A percentile compares a stretch with the other conserved stretches of the same genome.
These are phyloP conservation scores for Schizotus pectinicornis DNA, from an alignment of 2,888 invertebrate genomes.

Conservation along the genomic window DNA sequence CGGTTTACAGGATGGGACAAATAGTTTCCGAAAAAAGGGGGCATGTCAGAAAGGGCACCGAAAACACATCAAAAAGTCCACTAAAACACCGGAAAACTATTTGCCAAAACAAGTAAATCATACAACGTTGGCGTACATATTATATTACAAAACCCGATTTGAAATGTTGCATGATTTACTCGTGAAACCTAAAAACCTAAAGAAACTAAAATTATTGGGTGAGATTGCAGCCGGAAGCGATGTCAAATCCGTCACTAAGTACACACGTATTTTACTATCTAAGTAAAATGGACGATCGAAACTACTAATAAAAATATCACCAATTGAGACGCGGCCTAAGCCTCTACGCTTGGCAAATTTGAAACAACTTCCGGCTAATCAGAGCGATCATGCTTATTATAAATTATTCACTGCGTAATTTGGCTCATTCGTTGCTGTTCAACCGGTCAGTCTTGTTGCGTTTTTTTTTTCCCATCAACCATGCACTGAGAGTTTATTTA, in stretches of 20 bases:
- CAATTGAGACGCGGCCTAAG: constrained; percentile 6
- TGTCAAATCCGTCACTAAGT: constrained; percentile 27
- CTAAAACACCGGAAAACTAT: constrained; percentile 19
- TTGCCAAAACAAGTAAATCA: constrained; percentile 35
- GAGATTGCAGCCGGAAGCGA: constrained; percentile 10
- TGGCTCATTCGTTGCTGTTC: constrained; percentile 24
- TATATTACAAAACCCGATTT: constrained; percentile 33
- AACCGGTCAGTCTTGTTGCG: constrained; percentile 45
- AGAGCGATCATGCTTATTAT: constrained; percentile 9
- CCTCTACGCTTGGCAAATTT: constrained; percentile 14
- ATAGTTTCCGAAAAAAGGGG: constrained; percentile 32
- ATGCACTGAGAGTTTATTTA: constrained; percentile 39
- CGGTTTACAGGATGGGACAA: constrained; percentile 39
- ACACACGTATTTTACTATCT: constrained; percentile 18
- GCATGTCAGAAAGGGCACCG: constrained; percentile 6
- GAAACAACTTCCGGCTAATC: constrained; percentile 18
- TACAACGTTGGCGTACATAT: constrained; percentile 27
- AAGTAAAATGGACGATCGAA: constrained; percentile 25
- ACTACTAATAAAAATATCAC: constrained; percentile 21
- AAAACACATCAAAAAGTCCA: constrained; percentile 7
- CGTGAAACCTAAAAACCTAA: neutral
- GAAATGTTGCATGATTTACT: constrained; percentile 33
- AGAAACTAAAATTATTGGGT: constrained; percentile 4
- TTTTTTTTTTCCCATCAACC: constrained; percentile 36
- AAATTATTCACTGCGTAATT: constrained; percentile 16